phyloP scores from a whole-genome alignment of 2,888 invertebrate genomes.

The Trachelus troglodyta region DNA sequence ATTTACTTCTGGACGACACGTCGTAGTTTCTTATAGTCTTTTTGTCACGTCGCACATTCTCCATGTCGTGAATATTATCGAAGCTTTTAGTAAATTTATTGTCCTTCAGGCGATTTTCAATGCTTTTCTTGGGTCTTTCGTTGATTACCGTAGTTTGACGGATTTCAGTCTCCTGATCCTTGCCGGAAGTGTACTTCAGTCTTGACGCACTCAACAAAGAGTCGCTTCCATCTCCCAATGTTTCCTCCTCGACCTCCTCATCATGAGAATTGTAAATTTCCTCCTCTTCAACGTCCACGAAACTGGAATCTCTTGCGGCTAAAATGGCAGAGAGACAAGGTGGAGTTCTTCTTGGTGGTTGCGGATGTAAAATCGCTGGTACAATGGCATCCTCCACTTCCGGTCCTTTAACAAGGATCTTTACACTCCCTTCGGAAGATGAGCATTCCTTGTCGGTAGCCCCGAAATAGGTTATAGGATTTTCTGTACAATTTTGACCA shows the following conservation, averaged over 20 bases:
- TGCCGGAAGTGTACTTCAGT: constrained; percentile 46
- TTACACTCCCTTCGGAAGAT: constrained; percentile 66
- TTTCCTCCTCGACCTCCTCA: constrained; percentile 68
- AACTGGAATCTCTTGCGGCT: constrained; percentile 55
- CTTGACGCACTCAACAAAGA: constrained; percentile 76
- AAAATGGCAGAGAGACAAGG: constrained; percentile 53
- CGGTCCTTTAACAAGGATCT: constrained; percentile 68
- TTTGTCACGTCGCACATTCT: constrained; percentile 2
- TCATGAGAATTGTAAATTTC: constrained; percentile 70
- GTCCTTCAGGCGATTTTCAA: neutral
- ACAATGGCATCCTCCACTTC: constrained; percentile 78
- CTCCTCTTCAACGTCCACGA: constrained; percentile 66
- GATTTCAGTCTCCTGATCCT: constrained; percentile 7
- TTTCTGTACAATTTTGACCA: constrained; percentile 27
- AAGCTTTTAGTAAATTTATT: constrained; percentile 9
- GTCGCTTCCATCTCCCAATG: constrained; percentile 72
- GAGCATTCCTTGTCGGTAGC: constrained; percentile 27
- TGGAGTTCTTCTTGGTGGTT: constrained; percentile 80
- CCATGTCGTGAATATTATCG: neutral
- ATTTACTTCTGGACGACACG: constrained; percentile 4
- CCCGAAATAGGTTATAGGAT: constrained; percentile 50
- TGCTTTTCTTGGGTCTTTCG: neutral
- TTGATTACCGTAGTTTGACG: neutral
- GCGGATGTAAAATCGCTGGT: constrained; percentile 82
- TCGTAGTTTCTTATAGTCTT: constrained; percentile 35